Conservation (phyloP, 2,888 invertebrate genomes). For the Tupiocoris notatus region DNA sequence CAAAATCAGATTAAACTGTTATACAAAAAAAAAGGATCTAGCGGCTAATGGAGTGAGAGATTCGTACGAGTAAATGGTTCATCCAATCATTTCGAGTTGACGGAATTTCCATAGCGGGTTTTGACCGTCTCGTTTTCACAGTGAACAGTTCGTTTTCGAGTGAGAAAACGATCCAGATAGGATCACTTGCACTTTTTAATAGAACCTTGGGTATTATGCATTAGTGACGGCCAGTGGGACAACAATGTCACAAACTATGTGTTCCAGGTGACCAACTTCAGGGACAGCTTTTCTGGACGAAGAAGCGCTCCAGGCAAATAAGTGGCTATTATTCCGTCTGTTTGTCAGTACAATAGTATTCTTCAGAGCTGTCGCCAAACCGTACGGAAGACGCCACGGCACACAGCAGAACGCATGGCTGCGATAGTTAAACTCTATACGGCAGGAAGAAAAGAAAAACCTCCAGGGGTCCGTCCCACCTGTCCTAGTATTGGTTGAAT, state of each 20-base stretch:
- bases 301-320: conserved; percentile 13
- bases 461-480: not conserved
- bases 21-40: too few species aligned
- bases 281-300: not conserved
- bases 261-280: conserved; percentile 31
- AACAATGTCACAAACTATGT: conserved; percentile 30
- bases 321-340: conserved; percentile 26
- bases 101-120: conserved; percentile 24
- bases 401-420: not conserved
- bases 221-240: conserved; percentile 39
- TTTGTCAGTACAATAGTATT: not conserved
- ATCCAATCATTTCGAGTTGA: conserved; percentile 28
- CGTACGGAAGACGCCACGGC: not conserved
- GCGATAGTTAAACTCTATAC: too few species aligned
- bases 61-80: not conserved
- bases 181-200: conserved; percentile 36
- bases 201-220: conserved; percentile 15
- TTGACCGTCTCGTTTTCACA: not conserved
- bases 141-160: not conserved
- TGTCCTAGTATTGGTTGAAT: not conserved
- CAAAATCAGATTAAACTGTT: too few species aligned
- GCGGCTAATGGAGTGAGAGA: too few species aligned
- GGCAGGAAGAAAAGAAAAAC: not conserved
- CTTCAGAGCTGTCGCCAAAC: not conserved
- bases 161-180: not conserved